These are phyloP conservation scores for Drosophila diplacantha DNA, from an alignment of 2,888 invertebrate species.

Conservation along the genomic window DNA sequence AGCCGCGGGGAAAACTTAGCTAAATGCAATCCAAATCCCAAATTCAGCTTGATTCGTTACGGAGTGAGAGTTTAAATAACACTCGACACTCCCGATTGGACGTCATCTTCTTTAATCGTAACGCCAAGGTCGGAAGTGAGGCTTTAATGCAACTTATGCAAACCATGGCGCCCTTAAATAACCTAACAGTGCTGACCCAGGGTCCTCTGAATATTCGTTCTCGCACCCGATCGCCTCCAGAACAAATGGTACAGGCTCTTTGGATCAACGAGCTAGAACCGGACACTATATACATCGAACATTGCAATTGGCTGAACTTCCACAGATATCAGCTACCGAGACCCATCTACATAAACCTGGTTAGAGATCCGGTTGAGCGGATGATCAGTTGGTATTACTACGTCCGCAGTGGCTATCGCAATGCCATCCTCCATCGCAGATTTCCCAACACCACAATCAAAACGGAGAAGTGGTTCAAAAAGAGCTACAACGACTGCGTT, in stretches of 20 bases:
- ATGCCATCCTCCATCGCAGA: conserved; percentile 85
- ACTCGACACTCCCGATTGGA: conserved; percentile 85
- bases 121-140: conserved; percentile 94
- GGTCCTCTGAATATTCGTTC: conserved; percentile 2
- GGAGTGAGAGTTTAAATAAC: conserved; percentile 82
- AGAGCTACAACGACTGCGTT: conserved; percentile 91
- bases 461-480: conserved; percentile 74
- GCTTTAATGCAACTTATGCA: conserved; percentile 85
- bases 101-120: conserved; percentile 91
- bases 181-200: conserved; percentile 40
- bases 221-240: conserved; percentile 9
- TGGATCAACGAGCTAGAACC: conserved; percentile 83
- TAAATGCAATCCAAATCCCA: not conserved
- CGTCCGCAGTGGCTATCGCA: conserved; percentile 83
- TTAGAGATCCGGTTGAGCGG: conserved; percentile 91
- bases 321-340: conserved; percentile 88
- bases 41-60: conserved; percentile 27
- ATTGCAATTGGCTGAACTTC: conserved; percentile 90
- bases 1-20: not conserved
- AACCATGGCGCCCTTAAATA: conserved; percentile 30
- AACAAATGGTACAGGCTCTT: conserved; percentile 42
- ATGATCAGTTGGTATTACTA: conserved; percentile 95
- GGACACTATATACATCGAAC: conserved; percentile 90
- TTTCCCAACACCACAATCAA: conserved; percentile 79
- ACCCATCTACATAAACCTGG: conserved; percentile 92